Evolutionary conservation across 1,140 invertebrate genomes (phyloP), one percentile per base, ranked within the genome.

Genomic region (Drosophila teissieri): DNA sequence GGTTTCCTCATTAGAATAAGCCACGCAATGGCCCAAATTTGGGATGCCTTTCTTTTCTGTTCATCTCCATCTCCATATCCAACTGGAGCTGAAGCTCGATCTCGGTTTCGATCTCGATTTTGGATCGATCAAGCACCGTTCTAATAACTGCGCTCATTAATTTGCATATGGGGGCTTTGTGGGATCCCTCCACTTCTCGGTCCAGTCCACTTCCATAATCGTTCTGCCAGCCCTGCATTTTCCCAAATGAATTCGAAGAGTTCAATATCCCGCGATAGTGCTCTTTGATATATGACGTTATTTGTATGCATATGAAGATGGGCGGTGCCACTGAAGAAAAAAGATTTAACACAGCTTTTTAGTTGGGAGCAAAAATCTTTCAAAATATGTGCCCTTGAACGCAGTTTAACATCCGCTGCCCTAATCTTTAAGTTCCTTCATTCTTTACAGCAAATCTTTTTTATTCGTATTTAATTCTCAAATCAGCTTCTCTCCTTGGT

Each of bases 1-100:
- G 83, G 62, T 88, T 89, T 83, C 54, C 80, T 80, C 83, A 88
- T 88, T 88, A 89, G 56, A 89, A 88, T 73, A 78, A 72, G 42
- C 63, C 53, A 77, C 68, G 74, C 45, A 65, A 15, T 70, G 72
- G 46, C 73, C 81, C 67, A 64, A 80, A 80, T 68, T 73, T 45
- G 12, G 48, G n/a, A 31, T 73, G 45, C 53, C 45, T 78, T 65
- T 56, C 64, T 19, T 48, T 54, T 58, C 61, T 34, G 48, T 58
- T 15, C 37, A 39, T 39, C 36, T 4, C 11, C 10, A 37, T 11
- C 36, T 37, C 36, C 8, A 36, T 10, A 10, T 11, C 34, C 1
- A 36, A 1, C 34, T 36, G 11, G 2, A 37, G 10, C 36, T 37
- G 11, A 2, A 37, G 11, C 36, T 37, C 36, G 4, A 34, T 7